These are phyloP conservation scores for Brachyptera putata DNA, from an alignment of 2,888 invertebrate species.

Conservation along the genomic window DNA sequence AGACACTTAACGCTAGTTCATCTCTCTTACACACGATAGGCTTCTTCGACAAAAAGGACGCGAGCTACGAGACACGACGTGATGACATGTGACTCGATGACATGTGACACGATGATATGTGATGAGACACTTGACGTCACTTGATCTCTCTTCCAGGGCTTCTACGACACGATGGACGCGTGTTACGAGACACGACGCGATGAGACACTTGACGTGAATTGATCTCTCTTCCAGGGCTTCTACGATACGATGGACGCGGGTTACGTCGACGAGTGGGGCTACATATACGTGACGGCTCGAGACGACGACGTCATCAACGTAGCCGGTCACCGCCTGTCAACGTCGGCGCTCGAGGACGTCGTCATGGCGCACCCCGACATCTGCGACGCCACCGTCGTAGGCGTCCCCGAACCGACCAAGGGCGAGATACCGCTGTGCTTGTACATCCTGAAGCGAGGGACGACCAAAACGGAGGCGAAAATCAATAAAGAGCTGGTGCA, in stretches of 20 bases:
- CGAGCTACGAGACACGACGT: constrained; percentile 81
- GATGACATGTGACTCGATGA: constrained; percentile 94
- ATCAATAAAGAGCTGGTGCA: constrained; percentile 54
- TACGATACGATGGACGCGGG: constrained; percentile 97
- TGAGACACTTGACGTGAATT: no score
- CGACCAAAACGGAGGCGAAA: constrained; percentile 49
- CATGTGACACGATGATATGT: constrained; percentile 94
- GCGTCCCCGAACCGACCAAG: constrained; percentile 84
- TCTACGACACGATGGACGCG: constrained; percentile 93
- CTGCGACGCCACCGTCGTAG: constrained; percentile 83
- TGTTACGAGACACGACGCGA: constrained; percentile 84
- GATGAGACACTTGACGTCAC: no score
- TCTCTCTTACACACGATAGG: no score
- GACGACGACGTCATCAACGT: constrained; percentile 96
- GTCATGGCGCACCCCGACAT: constrained; percentile 80
- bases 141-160: no score
- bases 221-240: constrained; percentile 60
- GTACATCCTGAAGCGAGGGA: constrained; percentile 67
- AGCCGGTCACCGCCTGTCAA: constrained; percentile 87
- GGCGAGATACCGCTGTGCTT: constrained; percentile 87
- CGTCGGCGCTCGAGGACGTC: constrained; percentile 86
- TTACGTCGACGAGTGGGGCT: constrained; percentile 75
- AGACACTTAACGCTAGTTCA: no score
- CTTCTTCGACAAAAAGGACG: constrained; percentile 93
- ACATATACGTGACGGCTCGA: constrained; percentile 82